Conservation (phyloP, 2,113 vertebrate genomes). For the Gavia stellata region DNA sequence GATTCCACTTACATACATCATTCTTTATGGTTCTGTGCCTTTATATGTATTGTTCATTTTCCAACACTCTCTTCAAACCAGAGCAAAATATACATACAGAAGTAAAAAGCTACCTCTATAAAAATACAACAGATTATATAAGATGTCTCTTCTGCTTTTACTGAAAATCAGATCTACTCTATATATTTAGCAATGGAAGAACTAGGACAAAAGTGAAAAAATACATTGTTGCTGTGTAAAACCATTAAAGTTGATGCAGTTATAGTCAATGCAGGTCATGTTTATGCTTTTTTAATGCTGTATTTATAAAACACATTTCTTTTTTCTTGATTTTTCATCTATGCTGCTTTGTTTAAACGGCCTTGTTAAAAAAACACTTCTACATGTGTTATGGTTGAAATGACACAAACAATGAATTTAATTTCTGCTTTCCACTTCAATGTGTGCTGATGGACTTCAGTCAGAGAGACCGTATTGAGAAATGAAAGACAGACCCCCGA, state of each 20-base stretch:
- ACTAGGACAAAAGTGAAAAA: background rate
- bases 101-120: background rate
- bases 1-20: background rate
- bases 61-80: background rate
- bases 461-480: background rate
- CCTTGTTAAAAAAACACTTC: background rate
- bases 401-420: background rate
- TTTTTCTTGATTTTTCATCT: background rate
- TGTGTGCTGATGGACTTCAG: background rate
- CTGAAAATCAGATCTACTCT: background rate
- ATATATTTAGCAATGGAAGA: background rate
- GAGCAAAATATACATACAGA: background rate
- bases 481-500: background rate
- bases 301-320: background rate
- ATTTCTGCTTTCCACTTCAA: conserved; percentile 13
- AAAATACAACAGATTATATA: background rate
- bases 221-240: background rate
- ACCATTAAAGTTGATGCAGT: background rate
- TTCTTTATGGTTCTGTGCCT: background rate
- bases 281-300: background rate
- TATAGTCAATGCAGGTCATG: background rate
- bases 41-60: background rate
- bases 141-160: background rate
- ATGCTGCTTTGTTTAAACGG: background rate
- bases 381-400: background rate